phyloP scores from a whole-genome alignment of 2,888 invertebrate species.

The Chymomyza amoena region DNA sequence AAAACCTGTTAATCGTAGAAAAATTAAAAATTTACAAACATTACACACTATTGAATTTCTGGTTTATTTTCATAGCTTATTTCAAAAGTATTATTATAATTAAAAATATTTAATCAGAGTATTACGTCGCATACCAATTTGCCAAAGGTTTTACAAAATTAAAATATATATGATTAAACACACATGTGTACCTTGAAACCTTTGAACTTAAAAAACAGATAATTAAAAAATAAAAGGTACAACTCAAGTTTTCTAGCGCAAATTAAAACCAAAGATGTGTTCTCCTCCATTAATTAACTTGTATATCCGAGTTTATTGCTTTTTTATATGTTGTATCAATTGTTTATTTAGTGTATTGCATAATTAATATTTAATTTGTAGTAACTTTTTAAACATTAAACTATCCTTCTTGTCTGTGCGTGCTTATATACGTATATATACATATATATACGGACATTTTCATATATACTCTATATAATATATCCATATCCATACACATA shows the following conservation, averaged over 20 bases:
- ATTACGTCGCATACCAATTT: not conserved
- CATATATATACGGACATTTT: too few relatives aligned
- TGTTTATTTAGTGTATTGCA: not conserved
- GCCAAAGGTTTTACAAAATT: not conserved
- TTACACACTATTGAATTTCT: not conserved
- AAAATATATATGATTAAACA: too few relatives aligned
- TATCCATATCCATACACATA: too few relatives aligned
- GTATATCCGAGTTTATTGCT: not conserved
- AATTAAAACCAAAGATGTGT: not conserved
- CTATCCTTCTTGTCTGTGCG: slow-evolving; percentile 4
- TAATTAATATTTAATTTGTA: slow-evolving; percentile 8
- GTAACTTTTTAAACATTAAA: not conserved
- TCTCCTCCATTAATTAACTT: too few relatives aligned
- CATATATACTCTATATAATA: too few relatives aligned
- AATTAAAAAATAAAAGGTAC: too few relatives aligned
- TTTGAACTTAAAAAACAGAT: not conserved
- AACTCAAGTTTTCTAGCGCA: not conserved
- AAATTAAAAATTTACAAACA: too few relatives aligned
- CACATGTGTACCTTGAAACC: not conserved
- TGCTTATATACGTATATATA: not conserved
- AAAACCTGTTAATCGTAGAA: too few relatives aligned
- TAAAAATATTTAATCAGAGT: not conserved
- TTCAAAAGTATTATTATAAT: not conserved
- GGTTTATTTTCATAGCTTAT: not conserved
- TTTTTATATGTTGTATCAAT: not conserved